Percentiles rank a stretch among this genome's conserved stretches.
These are phyloP conservation scores for Diplogasteroides magnus DNA, from an alignment of 1,140 invertebrate genomes.

Conservation along the genomic window DNA sequence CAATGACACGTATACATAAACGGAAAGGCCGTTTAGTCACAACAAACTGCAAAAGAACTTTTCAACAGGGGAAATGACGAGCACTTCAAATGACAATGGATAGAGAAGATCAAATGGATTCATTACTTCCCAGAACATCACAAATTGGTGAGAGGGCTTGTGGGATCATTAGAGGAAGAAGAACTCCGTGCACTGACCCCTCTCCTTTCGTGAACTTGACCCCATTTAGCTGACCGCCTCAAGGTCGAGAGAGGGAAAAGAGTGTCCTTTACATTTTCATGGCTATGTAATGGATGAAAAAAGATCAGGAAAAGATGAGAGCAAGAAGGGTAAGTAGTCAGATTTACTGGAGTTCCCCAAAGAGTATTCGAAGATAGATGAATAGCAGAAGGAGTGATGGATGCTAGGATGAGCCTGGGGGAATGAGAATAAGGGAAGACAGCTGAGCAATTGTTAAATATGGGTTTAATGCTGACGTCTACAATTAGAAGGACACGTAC, in stretches of 20 bases:
- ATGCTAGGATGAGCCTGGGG: background rate
- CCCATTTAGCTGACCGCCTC: no score
- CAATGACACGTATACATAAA: slow-evolving; percentile 10
- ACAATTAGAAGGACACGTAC: background rate
- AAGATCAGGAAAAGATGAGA: background rate
- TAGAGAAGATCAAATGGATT: background rate
- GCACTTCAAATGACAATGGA: background rate
- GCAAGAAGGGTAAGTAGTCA: no score
- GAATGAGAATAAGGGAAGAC: background rate
- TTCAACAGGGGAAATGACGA: background rate
- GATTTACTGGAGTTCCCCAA: no score
- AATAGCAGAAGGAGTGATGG: background rate
- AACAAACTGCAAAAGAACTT: background rate
- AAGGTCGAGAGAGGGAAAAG: no score
- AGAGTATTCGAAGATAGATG: no score
- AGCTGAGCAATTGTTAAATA: background rate
- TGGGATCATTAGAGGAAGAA: no score
- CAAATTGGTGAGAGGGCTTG: no score
- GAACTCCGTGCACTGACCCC: no score
- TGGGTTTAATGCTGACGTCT: background rate
- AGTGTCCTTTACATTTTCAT: no score
- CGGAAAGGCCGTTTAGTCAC: background rate
- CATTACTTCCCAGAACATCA: background rate
- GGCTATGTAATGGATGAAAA: no score
- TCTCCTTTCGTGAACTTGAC: background rate